Conservation (phyloP, 2,888 invertebrate species). For the Halictus ligatus region DNA sequence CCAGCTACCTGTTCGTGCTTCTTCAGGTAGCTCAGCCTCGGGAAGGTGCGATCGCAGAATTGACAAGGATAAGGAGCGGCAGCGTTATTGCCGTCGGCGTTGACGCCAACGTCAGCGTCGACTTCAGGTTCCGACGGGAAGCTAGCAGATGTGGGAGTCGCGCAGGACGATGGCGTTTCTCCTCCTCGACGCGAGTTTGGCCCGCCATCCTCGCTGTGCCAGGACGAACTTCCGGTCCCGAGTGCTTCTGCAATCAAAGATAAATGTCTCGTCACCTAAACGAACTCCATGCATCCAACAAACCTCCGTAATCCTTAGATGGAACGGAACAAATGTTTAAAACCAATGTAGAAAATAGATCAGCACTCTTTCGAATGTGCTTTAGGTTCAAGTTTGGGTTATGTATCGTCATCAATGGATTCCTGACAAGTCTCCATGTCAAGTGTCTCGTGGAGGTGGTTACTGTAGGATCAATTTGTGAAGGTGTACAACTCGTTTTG, state of each 20-base stretch:
- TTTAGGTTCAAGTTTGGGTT: no score
- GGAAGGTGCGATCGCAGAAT: conserved; percentile 96
- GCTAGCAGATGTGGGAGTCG: conserved; percentile 88
- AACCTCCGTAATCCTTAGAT: no score
- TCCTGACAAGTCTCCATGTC: no score
- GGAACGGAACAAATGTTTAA: no score
- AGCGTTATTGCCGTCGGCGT: conserved; percentile 76
- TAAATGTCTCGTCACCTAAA: neutral
- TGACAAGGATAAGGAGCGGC: conserved; percentile 93
- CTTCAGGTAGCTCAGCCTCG: conserved; percentile 93
- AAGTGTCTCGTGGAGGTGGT: no score
- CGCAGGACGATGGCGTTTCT: conserved; percentile 86
- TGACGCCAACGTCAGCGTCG: conserved; percentile 75
- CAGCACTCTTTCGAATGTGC: no score
- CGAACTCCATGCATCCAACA: no score
- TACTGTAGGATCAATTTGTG: no score
- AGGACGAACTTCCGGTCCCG: conserved; percentile 89
- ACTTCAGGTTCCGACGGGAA: conserved; percentile 87
- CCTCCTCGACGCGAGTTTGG: conserved; percentile 85
- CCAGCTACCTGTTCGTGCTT: conserved; percentile 94
- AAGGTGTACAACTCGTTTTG: no score
- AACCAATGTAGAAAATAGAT: no score
- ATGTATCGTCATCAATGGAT: no score
- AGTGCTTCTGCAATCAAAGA: conserved; percentile 86
- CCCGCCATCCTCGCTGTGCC: conserved; percentile 88